Evolutionary conservation across 2,888 invertebrate species (phyloP), one percentile per base, ranked within the genome.

Genomic region (Adineta ricciae): DNA sequence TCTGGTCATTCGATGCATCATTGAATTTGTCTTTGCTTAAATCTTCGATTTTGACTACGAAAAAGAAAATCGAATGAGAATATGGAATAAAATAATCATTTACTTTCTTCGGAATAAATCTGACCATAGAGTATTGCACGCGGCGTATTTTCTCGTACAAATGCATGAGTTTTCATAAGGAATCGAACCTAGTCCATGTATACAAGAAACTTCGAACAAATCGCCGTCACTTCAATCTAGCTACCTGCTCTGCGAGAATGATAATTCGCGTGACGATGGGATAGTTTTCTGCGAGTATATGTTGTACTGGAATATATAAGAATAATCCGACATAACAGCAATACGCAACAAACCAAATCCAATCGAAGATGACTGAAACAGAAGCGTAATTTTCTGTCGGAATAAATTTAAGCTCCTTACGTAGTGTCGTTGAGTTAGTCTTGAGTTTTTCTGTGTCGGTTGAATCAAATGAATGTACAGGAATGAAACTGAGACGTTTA

Each of bases 151-250:
- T 93, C 93, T 84, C 94, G 91, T 0, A 95, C 93, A 88, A 94
- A 94, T 0, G 96, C 94, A 89, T 96, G 94, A 78, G 93, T 92
- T 91, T 97, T 97, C 96, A 97, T 96, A 85, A 94, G 89, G 84
- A 95, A 91, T 21, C 96, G 93, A 21, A 94, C 92, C 94, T 92
- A 90, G 41, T 88, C 88, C 84, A 52, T n/a, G 27, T 38, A 46
- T 19, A 50, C 16, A 21, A 50, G 32, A 49, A 84, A 86, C 56
- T n/a, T 83, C 32, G 32, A n/a, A 50, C 56, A 19, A 82, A 41
- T 5, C n/a, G 21, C 32, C 14, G 8, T 46, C n/a, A n/a, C 21
- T 24, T 27, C 38, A 24, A 5, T 32, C 27, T 14, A 19, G 50
- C 54, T 83, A 93, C 93, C 91, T 93, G 93, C 90, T 94, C 93